Percentiles rank a stretch among this genome's conserved stretches.
phyloP scores from a whole-genome alignment of 2,888 invertebrate genomes.

The Trissolcus brochymenae region DNA sequence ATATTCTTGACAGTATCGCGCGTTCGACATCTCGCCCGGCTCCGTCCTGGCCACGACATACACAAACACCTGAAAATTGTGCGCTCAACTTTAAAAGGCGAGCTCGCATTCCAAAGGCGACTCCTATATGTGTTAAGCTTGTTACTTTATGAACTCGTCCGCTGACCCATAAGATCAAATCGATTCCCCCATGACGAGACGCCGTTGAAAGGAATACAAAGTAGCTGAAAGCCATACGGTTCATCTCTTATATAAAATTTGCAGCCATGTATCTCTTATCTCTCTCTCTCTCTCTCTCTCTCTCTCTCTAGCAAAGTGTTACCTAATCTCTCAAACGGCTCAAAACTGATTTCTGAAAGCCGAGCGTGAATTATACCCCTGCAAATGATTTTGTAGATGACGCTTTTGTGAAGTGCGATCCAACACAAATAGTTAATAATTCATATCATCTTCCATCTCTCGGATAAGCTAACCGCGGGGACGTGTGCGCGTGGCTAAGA shows the following conservation, averaged over 20 bases:
- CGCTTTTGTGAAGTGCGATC: conserved; percentile 10
- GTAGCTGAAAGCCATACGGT: conserved; percentile 31
- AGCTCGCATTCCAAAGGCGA: conserved; percentile 16
- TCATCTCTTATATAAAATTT: no score
- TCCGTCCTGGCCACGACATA: no score
- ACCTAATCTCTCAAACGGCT: no score
- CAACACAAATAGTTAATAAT: conserved; percentile 66
- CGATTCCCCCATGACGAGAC: conserved; percentile 41
- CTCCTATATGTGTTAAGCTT: conserved; percentile 21
- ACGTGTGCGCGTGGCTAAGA: conserved; percentile 59
- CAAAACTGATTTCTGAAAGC: background rate
- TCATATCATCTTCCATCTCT: conserved; percentile 63
- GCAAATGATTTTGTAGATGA: no score
- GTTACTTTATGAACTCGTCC: conserved; percentile 34
- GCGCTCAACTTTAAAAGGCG: conserved; percentile 11
- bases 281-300: no score
- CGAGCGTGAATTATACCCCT: conserved; percentile 20
- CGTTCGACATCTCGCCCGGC: no score
- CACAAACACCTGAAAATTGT: background rate
- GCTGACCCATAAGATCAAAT: conserved; percentile 45
- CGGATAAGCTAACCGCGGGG: conserved; percentile 60
- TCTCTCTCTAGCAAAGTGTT: no score
- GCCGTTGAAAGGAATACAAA: conserved; percentile 48
- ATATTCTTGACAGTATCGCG: no score
- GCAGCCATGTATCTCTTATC: no score